These are phyloP conservation scores for Cryptocephalus moraei DNA, from an alignment of 2,888 invertebrate species.

Conservation along the genomic window DNA sequence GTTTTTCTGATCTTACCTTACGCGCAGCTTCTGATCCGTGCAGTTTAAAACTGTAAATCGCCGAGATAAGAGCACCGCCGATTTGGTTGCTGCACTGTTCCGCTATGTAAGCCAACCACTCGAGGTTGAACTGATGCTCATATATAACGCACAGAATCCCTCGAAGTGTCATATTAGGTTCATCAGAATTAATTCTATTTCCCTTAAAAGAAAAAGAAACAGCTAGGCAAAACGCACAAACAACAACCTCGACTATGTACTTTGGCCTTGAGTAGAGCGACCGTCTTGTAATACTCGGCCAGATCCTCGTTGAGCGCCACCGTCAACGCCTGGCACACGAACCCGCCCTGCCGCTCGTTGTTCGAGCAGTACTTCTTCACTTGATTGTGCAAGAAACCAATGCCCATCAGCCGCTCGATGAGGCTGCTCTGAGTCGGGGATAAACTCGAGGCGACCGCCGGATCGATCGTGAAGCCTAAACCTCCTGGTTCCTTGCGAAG, in stretches of 20 bases:
- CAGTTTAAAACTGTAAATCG: conserved; percentile 71
- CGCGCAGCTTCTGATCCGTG: conserved; percentile 60
- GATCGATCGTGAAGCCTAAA: conserved; percentile 49
- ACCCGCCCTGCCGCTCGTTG: conserved; percentile 53
- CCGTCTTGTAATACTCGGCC: conserved; percentile 77
- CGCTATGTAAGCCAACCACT: conserved; percentile 74
- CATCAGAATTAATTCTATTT: conserved; percentile 22
- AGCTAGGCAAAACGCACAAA: no score
- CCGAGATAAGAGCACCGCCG: conserved; percentile 81
- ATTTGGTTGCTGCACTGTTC: conserved; percentile 72
- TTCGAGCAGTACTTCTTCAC: conserved; percentile 71
- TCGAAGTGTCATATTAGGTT: conserved; percentile 50
- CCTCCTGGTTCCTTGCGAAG: conserved; percentile 56
- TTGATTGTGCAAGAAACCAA: conserved; percentile 71
- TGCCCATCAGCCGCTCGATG: conserved; percentile 68
- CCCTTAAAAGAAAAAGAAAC: conserved; percentile 18
- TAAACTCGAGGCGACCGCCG: conserved; percentile 42
- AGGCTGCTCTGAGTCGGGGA: conserved; percentile 47
- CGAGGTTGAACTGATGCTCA: conserved; percentile 69
- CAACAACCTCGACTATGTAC: conserved; percentile 37
- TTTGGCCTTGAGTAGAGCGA: conserved; percentile 81
- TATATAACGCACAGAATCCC: conserved; percentile 60
- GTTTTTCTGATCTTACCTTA: conserved; percentile 40
- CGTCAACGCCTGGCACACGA: conserved; percentile 78
- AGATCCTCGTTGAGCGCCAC: conserved; percentile 76